Evolutionary conservation across 2,113 vertebrate genomes (phyloP), one percentile per base, ranked within the genome.

Genomic region (Corythornis cristatus): DNA sequence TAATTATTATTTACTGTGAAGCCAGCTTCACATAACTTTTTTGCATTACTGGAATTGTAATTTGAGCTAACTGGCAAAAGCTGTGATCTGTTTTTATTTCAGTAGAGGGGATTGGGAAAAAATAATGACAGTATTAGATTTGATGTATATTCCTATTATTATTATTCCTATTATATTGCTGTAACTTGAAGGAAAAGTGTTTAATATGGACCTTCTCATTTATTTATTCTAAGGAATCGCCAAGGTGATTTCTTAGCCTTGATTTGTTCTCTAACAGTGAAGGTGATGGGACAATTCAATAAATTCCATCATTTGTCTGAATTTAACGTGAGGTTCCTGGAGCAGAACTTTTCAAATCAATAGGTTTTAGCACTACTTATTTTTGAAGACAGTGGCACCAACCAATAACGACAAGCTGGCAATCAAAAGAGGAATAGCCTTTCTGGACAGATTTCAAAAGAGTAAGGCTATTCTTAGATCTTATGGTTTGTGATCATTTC

Each of bases 381-480:
- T 88, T 93, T 86, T 89, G 68, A 74, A 88, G 87, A 84, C 91
- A 93, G 71, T 89, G 50, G 68, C 60, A 93, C 2, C 16, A 85
- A 42, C 67, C 67, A 74, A 50, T 94, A 91, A 91, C 26, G 75
- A 50, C 68, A 86, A 94, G 72, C 15, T 77, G 85, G 89, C 91
- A 93, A 68, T 88, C 37, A 92, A 85, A 93, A 62, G 12, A 77
- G 9, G 48, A 94, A 91, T 71, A 91, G 89, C 28, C 18, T 87
- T 95, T 96, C 82, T 96, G 96, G 96, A 93, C 37, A 71, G 25
- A 50, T 87, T 96, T 95, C 94, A 96, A 92, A 90, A 92, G 86
- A 66, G 7, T 61, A 65, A 75, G n/a, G 4, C 0, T 64, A 8
- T 85, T 93, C 62, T 93, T 92, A 73, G 74, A 92, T 92, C 54